A percentile compares a stretch with the other conserved stretches of the same genome.
Conservation (phyloP, 2,113 vertebrate species). For the Phalacrocorax brasilianus region DNA sequence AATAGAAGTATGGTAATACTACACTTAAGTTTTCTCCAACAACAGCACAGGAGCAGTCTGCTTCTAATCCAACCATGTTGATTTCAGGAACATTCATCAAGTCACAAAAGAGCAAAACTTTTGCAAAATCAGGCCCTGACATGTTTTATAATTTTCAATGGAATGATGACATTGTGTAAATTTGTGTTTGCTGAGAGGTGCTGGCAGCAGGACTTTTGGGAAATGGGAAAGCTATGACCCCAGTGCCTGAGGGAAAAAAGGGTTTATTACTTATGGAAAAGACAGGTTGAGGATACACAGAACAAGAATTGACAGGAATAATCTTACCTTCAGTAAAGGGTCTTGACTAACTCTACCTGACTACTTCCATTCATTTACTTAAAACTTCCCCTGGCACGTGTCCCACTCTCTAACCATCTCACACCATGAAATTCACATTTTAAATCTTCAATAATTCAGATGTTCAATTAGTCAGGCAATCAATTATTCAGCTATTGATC, state of each 20-base stretch:
- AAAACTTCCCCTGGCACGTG: neutral
- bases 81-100: neutral
- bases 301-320: neutral
- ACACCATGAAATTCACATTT: constrained; percentile 2
- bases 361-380: neutral
- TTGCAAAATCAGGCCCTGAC: neutral
- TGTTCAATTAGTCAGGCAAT: constrained; percentile 18
- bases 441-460: constrained; percentile 46
- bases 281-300: neutral
- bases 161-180: neutral
- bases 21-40: neutral
- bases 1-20: neutral
- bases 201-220: neutral
- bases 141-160: neutral
- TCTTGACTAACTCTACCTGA: neutral
- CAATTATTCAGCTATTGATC: constrained; percentile 44
- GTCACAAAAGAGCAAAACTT: neutral
- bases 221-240: neutral
- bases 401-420: neutral
- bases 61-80: neutral
- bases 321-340: neutral
- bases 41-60: neutral
- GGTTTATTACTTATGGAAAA: neutral
- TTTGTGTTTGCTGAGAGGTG: neutral
- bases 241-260: neutral